Evolutionary conservation across 1,140 invertebrate genomes (phyloP).

Genomic region (Sogatella furcifera): DNA sequence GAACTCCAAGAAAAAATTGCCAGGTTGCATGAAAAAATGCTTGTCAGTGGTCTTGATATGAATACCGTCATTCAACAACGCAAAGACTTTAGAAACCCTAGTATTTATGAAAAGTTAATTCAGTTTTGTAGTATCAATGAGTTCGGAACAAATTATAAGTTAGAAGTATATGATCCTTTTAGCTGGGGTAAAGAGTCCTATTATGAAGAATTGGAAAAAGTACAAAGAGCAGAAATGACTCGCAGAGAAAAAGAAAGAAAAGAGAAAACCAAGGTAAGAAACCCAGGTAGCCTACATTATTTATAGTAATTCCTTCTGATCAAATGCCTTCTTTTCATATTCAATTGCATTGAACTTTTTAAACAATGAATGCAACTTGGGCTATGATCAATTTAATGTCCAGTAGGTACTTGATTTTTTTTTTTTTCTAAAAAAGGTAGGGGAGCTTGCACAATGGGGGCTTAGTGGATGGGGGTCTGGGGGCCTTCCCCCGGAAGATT

Average conservation of each 20-base stretch:
- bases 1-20: constrained; percentile 77
- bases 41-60: constrained; percentile 68
- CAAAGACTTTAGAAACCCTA: constrained; percentile 91
- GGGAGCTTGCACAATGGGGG: too few species aligned
- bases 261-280: constrained; percentile 65
- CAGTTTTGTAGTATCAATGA: constrained; percentile 91
- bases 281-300: too few species aligned
- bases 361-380: too few species aligned
- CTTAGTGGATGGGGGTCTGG: too few species aligned
- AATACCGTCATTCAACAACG: constrained; percentile 79
- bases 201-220: constrained; percentile 82
- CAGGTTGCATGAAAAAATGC: constrained; percentile 65
- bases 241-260: constrained; percentile 82
- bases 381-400: too few species aligned
- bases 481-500: too few species aligned
- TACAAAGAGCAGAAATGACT: constrained; percentile 88
- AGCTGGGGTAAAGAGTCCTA: constrained; percentile 86
- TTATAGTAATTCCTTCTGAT: too few species aligned
- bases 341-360: too few species aligned
- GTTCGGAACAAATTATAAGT: constrained; percentile 88
- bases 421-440: too few species aligned
- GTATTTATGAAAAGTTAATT: constrained; percentile 94
- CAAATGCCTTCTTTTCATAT: too few species aligned
- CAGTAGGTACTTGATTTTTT: too few species aligned
- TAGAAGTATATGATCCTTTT: constrained; percentile 83